phyloP scores from a whole-genome alignment of 2,888 invertebrate genomes.

The Augiades crinisus region DNA sequence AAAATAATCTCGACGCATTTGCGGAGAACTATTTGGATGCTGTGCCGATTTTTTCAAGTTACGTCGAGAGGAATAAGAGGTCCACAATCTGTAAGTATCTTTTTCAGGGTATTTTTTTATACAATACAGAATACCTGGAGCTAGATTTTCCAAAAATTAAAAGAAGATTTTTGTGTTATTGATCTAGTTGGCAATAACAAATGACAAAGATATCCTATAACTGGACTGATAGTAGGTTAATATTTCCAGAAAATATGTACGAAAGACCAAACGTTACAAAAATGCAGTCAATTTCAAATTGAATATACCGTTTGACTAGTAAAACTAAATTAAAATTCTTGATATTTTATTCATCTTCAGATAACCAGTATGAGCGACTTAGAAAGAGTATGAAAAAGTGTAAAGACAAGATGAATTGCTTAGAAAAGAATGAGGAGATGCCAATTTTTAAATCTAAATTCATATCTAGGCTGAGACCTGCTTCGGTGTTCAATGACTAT shows the following conservation, averaged over 20 bases:
- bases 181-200: no score
- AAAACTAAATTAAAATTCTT: background rate
- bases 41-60: constrained; percentile 43
- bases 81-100: constrained; percentile 49
- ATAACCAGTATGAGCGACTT: constrained; percentile 30
- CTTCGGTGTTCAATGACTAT: constrained; percentile 53
- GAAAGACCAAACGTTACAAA: no score
- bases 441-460: constrained; percentile 42
- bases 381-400: constrained; percentile 44
- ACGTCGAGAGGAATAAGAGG: constrained; percentile 52
- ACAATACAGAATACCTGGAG: no score
- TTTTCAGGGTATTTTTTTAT: no score
- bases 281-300: no score
- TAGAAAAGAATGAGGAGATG: constrained; percentile 32
- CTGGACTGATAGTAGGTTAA: no score
- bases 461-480: constrained; percentile 42
- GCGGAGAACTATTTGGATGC: constrained; percentile 41
- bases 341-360: constrained; percentile 1
- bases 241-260: no score
- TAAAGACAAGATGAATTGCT: constrained; percentile 35
- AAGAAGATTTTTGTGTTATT: constrained; percentile 1
- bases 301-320: no score
- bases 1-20: constrained; percentile 50
- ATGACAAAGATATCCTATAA: no score
- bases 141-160: no score